A percentile compares a stretch with the other conserved stretches of the same genome.
Evolutionary conservation across 2,888 invertebrate genomes (phyloP).

Genomic region (Abscondita cerata): DNA sequence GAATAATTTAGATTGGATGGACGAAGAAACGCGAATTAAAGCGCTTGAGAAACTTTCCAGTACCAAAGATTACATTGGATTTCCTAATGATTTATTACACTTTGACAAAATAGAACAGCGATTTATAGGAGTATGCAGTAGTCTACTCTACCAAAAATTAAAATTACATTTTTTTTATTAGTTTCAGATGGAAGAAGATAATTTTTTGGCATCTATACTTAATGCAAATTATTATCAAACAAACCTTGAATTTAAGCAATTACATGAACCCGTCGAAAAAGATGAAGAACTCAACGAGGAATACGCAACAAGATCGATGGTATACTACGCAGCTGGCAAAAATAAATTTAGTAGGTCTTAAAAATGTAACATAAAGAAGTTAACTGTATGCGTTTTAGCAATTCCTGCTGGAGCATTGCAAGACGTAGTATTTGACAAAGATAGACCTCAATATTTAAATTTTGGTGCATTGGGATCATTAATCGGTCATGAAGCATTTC

Average conservation of each 20-base stretch:
- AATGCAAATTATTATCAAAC: conserved; percentile 32
- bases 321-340: no score
- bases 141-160: no score
- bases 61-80: conserved; percentile 48
- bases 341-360: no score
- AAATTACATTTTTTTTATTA: conserved; percentile 15
- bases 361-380: not conserved
- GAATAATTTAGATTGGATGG: conserved; percentile 52
- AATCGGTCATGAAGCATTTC: conserved; percentile 54
- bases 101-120: conserved; percentile 17
- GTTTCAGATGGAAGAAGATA: conserved; percentile 37
- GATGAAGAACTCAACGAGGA: conserved; percentile 27
- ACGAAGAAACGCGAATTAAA: conserved; percentile 49
- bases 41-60: conserved; percentile 49
- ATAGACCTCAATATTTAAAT: conserved; percentile 56
- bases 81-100: conserved; percentile 43
- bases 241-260: conserved; percentile 34
- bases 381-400: conserved; percentile 39
- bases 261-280: conserved; percentile 37
- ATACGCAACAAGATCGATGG: conserved; percentile 23
- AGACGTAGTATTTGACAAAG: conserved; percentile 50
- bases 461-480: conserved; percentile 53
- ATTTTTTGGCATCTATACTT: conserved; percentile 36
- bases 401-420: conserved; percentile 53
- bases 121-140: conserved; percentile 39